Base-by-base conservation (phyloP, 2,113 vertebrate species). In the Otocyon megalotis region DNA sequence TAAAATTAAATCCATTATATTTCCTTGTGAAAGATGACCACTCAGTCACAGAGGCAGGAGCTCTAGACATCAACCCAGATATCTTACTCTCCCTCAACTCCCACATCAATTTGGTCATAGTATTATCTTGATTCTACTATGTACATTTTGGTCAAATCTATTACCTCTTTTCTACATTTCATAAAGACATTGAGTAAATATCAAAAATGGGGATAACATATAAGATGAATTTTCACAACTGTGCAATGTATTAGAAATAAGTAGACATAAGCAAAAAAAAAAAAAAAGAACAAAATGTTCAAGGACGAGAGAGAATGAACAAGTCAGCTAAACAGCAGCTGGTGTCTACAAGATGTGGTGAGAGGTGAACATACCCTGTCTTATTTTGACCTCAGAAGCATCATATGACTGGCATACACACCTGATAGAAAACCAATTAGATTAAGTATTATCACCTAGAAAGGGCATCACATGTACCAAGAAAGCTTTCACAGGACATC, bases 121-220 rank as follows among this genome's bases (percentile, higher is more conserved):
- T 58, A 14, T 37, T 37, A 30, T 93, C 77, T 85, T 56, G 32
- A 87, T 50, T 76, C 76, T 54, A n/a, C 22, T 16, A 56, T 22
- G 24, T 24, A 82, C 19, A 37, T 48, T 84, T 83, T 35, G 30
- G 24, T 77, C 56, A 92, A 63, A 83, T 69, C 24, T 89, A 3
- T 88, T 76, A 43, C 37, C 3, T 88, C 14, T 88, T 84, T 74
- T 35, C 56, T 94, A 20, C 8, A 58, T 84, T 93, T 82, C 30
- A 85, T 37, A 88, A 94, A 88, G 8, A 48, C 2, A 20, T 28
- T 72, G 16, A 79, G 15, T 91, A 84, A 83, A 79, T 90, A 80
- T 62, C 53, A 88, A 35, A 82, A 58, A 26, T 15, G 4, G 22
- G 1, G 13, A 3, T 86, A 90, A 84, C 50, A 71, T n/a, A 37